Percentiles rank a stretch among this genome's conserved stretches.
These are phyloP conservation scores for Meles meles DNA, from an alignment of 2,113 vertebrate species.

Conservation along the genomic window DNA sequence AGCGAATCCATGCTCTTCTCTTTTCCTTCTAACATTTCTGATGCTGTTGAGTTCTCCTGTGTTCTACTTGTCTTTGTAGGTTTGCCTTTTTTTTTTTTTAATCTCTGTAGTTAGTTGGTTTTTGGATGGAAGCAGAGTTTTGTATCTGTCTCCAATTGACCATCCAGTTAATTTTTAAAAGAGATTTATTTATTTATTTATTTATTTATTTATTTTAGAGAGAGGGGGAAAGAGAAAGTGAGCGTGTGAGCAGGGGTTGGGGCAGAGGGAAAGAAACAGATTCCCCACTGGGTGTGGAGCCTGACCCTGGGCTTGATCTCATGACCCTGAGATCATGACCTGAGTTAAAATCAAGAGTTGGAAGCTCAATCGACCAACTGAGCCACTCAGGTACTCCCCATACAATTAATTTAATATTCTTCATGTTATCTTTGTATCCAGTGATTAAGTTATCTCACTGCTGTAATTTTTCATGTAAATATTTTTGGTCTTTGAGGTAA, in stretches of 20 bases:
- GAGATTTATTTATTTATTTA: background rate
- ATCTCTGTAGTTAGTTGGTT: background rate
- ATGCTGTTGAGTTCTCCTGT: background rate
- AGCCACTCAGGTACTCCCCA: background rate
- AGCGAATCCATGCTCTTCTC: background rate
- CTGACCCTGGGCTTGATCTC: background rate
- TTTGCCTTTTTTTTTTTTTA: background rate
- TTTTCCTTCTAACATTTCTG: background rate
- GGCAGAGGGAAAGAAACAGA: background rate
- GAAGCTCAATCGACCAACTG: background rate
- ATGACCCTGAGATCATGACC: background rate
- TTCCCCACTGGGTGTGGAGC: background rate
- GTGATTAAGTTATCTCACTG: background rate
- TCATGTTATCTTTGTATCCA: background rate
- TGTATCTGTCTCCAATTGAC: background rate
- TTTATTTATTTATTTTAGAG: background rate
- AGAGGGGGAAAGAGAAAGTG: background rate
- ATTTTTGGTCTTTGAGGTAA: background rate
- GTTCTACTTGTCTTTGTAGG: background rate
- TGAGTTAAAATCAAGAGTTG: background rate
- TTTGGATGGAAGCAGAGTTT: background rate
- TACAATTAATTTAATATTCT: background rate
- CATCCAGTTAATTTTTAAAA: background rate
- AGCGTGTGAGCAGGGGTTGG: background rate
- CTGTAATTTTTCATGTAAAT: background rate